These are phyloP conservation scores for Ctenomys sociabilis DNA, from an alignment of 2,113 vertebrate genomes.

Conservation along the genomic window DNA sequence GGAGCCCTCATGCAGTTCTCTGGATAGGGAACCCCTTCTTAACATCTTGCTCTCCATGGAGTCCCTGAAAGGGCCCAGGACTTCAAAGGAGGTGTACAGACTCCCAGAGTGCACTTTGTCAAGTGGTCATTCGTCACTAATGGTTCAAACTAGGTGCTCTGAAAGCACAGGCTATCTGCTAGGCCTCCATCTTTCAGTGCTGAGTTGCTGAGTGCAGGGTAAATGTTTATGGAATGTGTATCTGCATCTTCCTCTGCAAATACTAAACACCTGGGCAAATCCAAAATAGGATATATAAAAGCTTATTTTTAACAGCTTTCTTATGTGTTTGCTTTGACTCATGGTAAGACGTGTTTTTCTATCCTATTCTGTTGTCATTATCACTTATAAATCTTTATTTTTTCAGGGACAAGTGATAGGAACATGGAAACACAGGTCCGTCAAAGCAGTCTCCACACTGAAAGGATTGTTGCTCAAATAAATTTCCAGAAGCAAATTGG, in stretches of 20 bases:
- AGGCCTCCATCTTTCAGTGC: background rate
- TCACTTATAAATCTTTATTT: background rate
- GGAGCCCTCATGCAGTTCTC: background rate
- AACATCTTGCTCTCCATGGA: fast-evolving
- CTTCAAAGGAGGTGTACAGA: background rate
- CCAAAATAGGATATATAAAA: background rate
- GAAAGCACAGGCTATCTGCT: background rate
- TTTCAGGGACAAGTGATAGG: background rate
- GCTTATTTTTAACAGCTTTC: background rate
- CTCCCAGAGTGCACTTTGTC: too few species aligned
- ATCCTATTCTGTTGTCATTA: background rate
- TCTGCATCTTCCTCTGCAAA: background rate
- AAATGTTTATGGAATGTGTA: background rate
- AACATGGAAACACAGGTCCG: background rate
- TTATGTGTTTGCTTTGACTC: background rate
- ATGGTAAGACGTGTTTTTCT: background rate
- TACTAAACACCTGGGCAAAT: background rate
- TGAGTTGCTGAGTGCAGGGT: background rate
- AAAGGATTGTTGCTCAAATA: background rate
- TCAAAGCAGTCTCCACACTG: background rate
- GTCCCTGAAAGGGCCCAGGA: background rate
- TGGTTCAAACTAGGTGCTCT: background rate
- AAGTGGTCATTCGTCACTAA: background rate
- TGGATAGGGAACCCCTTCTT: background rate
- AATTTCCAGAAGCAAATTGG: background rate